Base-by-base conservation (phyloP, 2,888 invertebrate genomes). In the Ennomos erosarius region DNA sequence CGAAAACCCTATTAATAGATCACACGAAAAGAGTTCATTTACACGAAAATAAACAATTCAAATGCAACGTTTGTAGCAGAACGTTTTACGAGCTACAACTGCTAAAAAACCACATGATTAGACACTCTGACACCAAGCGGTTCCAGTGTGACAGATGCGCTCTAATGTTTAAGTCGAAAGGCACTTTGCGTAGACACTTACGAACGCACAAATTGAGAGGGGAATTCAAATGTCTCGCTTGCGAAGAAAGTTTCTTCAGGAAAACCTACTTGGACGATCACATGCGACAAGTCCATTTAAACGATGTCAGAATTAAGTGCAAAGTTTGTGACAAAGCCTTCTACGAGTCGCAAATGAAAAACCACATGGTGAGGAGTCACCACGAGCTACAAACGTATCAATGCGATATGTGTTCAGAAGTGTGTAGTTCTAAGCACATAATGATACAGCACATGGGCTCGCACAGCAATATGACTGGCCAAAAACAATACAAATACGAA, bases 41-140 rank as follows among this genome's bases (percentile, higher is more conserved):
- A 4, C 68, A 84, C 74, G 87, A 88, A 55, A 71, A 80, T 26
- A 77, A 81, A 33, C 39, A 49, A 10, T 90, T 87, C 38, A 82
- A 81, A 13, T 93, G 93, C 46, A 71, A 74, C 0, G 80, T 90
- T 9, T 93, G 93, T 40, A 87, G 87, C 0, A 89, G 85, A 74
- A 74, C 72, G 8, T 87, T 86, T 39, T 88, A 79, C 52, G 70
- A 70, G 0, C 72, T 70, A 33, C 73, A 73, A 11, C 67, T 68
- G 10, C 58, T 88, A 43, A 68, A 73, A 9, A 73, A 75, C 1
- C 88, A 89, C 11, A 78, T 82, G 78, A 68, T 78, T 0, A 84
- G 81, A 39, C 89, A 88, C 43, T 81, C 84, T 0, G 83, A 83
- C 0, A 38, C 76, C 10, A 76, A 77, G 16, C 68, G 78, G 52